Percentiles rank a stretch among this genome's conserved stretches.
These are phyloP conservation scores for Teleogryllus oceanicus DNA, from an alignment of 2,888 invertebrate genomes.

Conservation along the genomic window DNA sequence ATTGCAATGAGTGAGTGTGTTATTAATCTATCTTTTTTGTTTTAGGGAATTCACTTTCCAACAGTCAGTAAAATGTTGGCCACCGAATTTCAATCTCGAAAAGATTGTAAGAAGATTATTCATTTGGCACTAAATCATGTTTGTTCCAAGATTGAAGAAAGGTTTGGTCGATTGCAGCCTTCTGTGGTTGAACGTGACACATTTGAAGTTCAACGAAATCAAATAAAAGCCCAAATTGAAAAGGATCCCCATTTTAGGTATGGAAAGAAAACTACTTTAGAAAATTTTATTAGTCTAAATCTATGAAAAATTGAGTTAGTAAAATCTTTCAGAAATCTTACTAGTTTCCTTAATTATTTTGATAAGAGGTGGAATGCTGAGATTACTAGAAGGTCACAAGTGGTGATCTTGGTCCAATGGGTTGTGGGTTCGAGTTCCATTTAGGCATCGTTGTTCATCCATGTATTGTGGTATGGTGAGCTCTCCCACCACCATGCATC, in stretches of 20 bases:
- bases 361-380: no score
- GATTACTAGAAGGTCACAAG: no score
- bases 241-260: slow-evolving; percentile 63
- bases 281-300: no score
- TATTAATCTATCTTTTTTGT: slow-evolving; percentile 29
- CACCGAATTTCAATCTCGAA: slow-evolving; percentile 58
- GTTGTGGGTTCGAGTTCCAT: no score
- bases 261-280: slow-evolving; percentile 26
- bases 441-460: no score
- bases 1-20: no score
- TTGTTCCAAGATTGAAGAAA: slow-evolving; percentile 68
- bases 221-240: slow-evolving; percentile 59
- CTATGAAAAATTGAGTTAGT: no score
- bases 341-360: no score
- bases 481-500: no score
- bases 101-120: slow-evolving; percentile 54
- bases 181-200: slow-evolving; percentile 63
- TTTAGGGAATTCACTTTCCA: slow-evolving; percentile 51
- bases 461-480: no score
- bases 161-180: slow-evolving; percentile 67
- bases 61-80: slow-evolving; percentile 57
- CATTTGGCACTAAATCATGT: slow-evolving; percentile 53
- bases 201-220: slow-evolving; percentile 63
- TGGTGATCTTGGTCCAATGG: no score
- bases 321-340: no score